Percentiles rank a stretch among this genome's conserved stretches.
Evolutionary conservation across 2,797 vertebrate genomes (phyloP).

Genomic region (Microctenopoma steveboyesi): DNA sequence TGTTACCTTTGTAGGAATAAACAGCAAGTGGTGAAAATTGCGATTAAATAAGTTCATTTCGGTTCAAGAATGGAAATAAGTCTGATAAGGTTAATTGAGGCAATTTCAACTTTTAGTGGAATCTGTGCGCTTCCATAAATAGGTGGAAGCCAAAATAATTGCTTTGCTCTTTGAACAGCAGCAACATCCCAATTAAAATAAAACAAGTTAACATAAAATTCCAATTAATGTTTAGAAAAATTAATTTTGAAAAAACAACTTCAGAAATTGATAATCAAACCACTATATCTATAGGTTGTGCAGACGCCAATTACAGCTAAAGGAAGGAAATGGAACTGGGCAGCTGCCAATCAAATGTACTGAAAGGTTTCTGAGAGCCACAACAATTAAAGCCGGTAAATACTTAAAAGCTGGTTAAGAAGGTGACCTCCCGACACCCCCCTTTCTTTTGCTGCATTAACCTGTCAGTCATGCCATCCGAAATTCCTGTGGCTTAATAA

Average conservation of each 20-base stretch:
- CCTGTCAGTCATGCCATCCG: slow-evolving; percentile 36
- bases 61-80: slow-evolving; percentile 34
- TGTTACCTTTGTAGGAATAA: slow-evolving; percentile 6
- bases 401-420: slow-evolving; percentile 42
- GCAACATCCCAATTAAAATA: slow-evolving; percentile 59
- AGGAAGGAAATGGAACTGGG: slow-evolving; percentile 46
- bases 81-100: slow-evolving; percentile 68
- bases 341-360: slow-evolving; percentile 66
- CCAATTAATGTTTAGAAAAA: slow-evolving; percentile 57
- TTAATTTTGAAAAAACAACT: too few species aligned
- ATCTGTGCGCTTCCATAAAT: slow-evolving; percentile 17
- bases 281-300: slow-evolving; percentile 18
- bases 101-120: slow-evolving; percentile 52
- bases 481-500: slow-evolving; percentile 25
- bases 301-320: slow-evolving; percentile 59
- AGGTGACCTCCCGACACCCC: slow-evolving; percentile 39
- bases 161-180: slow-evolving; percentile 60
- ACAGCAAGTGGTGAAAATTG: slow-evolving; percentile 1
- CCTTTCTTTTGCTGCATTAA: slow-evolving; percentile 36
- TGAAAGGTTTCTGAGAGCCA: slow-evolving; percentile 40
- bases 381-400: slow-evolving; percentile 60
- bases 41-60: slow-evolving; percentile 31
- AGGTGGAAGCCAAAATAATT: slow-evolving; percentile 56
- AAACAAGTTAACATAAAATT: slow-evolving; percentile 55
- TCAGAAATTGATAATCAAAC: slow-evolving; percentile 48